Base-by-base conservation (phyloP, 2,113 vertebrate species). In the Calcarius ornatus region DNA sequence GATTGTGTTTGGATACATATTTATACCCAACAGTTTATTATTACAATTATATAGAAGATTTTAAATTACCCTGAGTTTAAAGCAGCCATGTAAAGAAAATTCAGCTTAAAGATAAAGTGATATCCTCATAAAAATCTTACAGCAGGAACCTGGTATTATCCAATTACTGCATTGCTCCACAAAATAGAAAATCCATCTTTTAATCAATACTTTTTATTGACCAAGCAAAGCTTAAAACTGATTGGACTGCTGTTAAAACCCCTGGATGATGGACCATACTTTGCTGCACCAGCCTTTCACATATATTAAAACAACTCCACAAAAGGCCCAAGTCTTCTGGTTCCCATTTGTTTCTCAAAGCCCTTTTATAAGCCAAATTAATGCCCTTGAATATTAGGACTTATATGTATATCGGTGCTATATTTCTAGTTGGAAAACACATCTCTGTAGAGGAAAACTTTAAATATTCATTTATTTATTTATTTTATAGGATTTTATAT, bases 11-110 rank as follows among this genome's bases (percentile, higher is more conserved):
- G 19, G 40, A 88, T 70, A 90, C 15, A 8, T 43, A 89, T 76
- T 63, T 88, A 65, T 82, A 81, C 43, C 35, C 56, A 90, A 77
- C 17, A 68, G 38, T 63, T 89, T 83, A 65, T 89, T 90, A 80
- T 86, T 87, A 79, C 25, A 57, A 35, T 66, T 90, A 80, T 54
- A 50, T n/a, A 89, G 48, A 61, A 85, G 87, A 70, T 53, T 89
- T 76, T 30, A 92, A 92, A 92, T 76, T 61, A 54, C 11, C 37
- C 16, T 38, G 22, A 81, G 60, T 95, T 73, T 81, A 92, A 72
- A 90, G 57, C 31, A 88, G 7, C 14, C 13, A 5, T 38, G 54
- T 56, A 63, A 84, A 83, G 13, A 47, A 87, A 81, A 90, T 51
- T 33, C 7, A 69, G 2, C 71, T 59, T 81, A 71, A 94, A 90